A percentile compares a stretch with the other conserved stretches of the same genome.
These are phyloP conservation scores for Rotaria macrura DNA, from an alignment of 2,888 invertebrate species.

Conservation along the genomic window DNA sequence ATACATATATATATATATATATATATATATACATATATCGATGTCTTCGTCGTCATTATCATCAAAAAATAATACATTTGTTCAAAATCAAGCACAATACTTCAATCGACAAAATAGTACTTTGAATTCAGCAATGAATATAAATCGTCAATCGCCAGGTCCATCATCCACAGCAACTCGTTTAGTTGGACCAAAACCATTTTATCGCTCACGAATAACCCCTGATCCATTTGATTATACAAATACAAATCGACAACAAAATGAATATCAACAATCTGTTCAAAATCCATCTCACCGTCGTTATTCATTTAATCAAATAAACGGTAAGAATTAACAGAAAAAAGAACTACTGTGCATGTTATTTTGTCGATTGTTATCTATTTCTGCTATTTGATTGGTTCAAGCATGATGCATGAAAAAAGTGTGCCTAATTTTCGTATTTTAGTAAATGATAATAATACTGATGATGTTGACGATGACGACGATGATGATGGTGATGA, in stretches of 20 bases:
- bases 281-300: not conserved
- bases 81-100: not conserved
- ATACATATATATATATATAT: not conserved
- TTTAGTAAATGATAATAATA: not conserved
- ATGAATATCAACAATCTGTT: not conserved
- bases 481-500: too few species aligned
- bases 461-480: too few species aligned
- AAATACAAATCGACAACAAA: not conserved
- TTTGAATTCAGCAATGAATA: not conserved
- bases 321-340: not conserved
- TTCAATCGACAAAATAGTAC: not conserved
- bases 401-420: not conserved
- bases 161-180: not conserved
- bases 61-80: not conserved
- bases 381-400: not conserved
- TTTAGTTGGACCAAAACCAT: not conserved
- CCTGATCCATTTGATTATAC: not conserved
- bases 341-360: not conserved
- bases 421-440: not conserved
- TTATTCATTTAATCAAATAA: not conserved
- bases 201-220: not conserved
- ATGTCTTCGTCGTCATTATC: slow-evolving; percentile 3
- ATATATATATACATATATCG: not conserved
- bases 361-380: not conserved
- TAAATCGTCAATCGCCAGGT: not conserved